Conservation (phyloP, 2,797 vertebrate species). For the Pseudochirops corinnae region DNA sequence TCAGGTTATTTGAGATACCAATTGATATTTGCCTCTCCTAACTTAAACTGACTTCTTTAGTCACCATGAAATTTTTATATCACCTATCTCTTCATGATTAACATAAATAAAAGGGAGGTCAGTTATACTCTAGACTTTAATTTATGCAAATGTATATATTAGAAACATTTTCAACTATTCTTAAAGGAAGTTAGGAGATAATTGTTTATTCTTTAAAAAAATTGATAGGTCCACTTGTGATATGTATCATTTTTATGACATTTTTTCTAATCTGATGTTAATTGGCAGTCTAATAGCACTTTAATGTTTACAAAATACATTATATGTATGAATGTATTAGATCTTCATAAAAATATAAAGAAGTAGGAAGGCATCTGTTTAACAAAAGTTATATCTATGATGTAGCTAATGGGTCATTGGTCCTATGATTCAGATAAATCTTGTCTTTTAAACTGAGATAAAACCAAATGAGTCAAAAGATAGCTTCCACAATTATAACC, state of each 20-base stretch:
- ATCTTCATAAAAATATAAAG: not conserved
- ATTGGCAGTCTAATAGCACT: not conserved
- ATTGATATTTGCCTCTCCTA: conserved; percentile 26
- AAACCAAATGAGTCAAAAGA: not conserved
- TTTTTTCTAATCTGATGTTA: conserved; percentile 5
- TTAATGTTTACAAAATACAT: conserved; percentile 38
- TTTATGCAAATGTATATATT: conserved; percentile 32
- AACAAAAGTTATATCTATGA: not conserved
- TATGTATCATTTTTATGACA: not conserved
- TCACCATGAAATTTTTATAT: conserved; percentile 43
- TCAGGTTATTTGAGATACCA: conserved; percentile 42
- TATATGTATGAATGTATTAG: not conserved
- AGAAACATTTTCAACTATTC: conserved; percentile 31
- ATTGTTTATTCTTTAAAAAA: conserved; percentile 1
- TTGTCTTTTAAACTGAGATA: not conserved
- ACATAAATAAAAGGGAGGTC: not conserved
- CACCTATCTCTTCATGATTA: conserved; percentile 38
- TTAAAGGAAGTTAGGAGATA: not conserved
- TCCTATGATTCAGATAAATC: not conserved
- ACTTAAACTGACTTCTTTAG: conserved; percentile 60
- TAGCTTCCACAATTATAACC: not conserved
- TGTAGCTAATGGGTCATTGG: not conserved
- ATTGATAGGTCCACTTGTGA: conserved; percentile 14
- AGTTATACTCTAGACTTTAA: conserved; percentile 30
- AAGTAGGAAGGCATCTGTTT: not conserved